Evolutionary conservation across 2,888 invertebrate species (phyloP).

Genomic region (Trachelus stipa): DNA sequence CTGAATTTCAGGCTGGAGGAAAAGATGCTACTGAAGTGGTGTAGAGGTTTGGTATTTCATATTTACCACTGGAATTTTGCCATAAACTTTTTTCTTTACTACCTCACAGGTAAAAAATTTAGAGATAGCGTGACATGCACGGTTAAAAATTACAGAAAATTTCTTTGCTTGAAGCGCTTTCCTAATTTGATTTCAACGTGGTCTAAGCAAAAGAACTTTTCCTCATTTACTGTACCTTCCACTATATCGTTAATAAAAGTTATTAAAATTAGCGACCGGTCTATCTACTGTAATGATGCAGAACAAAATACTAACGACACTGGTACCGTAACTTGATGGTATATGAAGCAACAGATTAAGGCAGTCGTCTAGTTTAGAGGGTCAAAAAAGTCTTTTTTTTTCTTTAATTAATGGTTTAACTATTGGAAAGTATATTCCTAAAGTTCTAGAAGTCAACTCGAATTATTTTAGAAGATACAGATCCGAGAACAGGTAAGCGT

Average conservation of each 20-base stretch:
- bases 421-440: too few relatives aligned
- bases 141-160: slow-evolving; percentile 34
- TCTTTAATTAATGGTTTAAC: too few relatives aligned
- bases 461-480: too few relatives aligned
- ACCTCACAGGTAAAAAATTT: slow-evolving; percentile 60
- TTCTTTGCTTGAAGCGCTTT: slow-evolving; percentile 27
- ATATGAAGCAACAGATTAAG: not conserved
- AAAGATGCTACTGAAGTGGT: slow-evolving; percentile 61
- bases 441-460: too few relatives aligned
- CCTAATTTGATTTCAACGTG: slow-evolving; percentile 33
- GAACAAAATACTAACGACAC: slow-evolving; percentile 23
- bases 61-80: slow-evolving; percentile 63
- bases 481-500: too few relatives aligned
- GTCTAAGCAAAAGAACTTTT: slow-evolving; percentile 35
- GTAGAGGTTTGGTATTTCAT: slow-evolving; percentile 60
- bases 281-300: slow-evolving; percentile 26
- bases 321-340: slow-evolving; percentile 18
- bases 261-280: slow-evolving; percentile 39
- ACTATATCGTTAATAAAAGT: slow-evolving; percentile 41
- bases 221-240: slow-evolving; percentile 31
- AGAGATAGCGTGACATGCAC: slow-evolving; percentile 44
- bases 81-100: slow-evolving; percentile 63
- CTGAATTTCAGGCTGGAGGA: slow-evolving; percentile 52
- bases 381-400: too few relatives aligned
- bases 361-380: too few relatives aligned